A percentile compares a stretch with the other conserved stretches of the same genome.
phyloP scores from a whole-genome alignment of 2,888 invertebrate genomes.

The Drosophila neotestacea region DNA sequence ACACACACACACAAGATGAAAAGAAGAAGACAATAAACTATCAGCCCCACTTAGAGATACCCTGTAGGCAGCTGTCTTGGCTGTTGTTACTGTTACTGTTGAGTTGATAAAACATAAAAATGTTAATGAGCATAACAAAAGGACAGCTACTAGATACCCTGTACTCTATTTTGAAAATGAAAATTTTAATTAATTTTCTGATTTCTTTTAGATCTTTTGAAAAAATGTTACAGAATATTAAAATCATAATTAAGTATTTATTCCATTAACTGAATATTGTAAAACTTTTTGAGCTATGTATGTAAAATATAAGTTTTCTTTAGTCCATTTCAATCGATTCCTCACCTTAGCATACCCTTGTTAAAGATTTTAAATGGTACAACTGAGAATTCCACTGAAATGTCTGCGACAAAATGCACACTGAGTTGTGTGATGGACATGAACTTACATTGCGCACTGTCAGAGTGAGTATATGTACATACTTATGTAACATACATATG shows the following conservation, averaged over 20 bases:
- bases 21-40: background rate
- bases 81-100: too few relatives aligned
- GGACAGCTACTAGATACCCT: background rate
- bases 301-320: background rate
- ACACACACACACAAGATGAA: constrained; percentile 1
- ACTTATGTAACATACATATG: too few relatives aligned
- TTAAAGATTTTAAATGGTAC: background rate
- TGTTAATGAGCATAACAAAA: background rate
- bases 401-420: constrained; percentile 28
- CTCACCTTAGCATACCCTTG: background rate
- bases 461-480: background rate
- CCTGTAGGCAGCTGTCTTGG: background rate
- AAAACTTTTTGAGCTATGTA: too few relatives aligned
- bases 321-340: background rate
- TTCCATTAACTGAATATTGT: too few relatives aligned
- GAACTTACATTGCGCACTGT: constrained; percentile 34
- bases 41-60: background rate
- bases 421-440: constrained; percentile 33
- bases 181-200: too few relatives aligned
- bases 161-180: background rate
- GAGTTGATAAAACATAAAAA: background rate
- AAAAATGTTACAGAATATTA: too few relatives aligned
- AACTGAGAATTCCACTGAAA: constrained; percentile 12
- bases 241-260: too few relatives aligned
- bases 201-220: too few relatives aligned